A percentile compares a stretch with the other conserved stretches of the same genome.
Conservation (phyloP, 2,113 vertebrate genomes). For the Gopherus evgoodei region DNA sequence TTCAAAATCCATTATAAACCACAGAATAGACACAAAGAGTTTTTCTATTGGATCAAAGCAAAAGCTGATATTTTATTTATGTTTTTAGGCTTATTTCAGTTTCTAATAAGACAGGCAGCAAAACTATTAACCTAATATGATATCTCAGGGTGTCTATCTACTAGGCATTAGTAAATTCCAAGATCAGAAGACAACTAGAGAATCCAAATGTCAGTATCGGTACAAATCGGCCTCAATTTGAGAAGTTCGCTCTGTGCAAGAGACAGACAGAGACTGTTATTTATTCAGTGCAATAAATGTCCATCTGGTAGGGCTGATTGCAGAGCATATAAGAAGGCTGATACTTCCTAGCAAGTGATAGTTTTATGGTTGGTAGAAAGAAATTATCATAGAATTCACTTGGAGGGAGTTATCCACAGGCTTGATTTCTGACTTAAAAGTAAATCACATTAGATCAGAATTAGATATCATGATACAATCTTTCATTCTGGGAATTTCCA, state of each 20-base stretch:
- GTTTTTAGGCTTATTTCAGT: background rate
- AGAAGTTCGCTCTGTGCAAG: constrained; percentile 24
- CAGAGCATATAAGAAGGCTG: constrained; percentile 69
- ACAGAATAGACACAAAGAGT: background rate
- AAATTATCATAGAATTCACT: constrained; percentile 68
- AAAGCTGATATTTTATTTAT: constrained; percentile 17
- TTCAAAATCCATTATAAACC: constrained; percentile 39
- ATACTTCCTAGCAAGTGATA: constrained; percentile 70
- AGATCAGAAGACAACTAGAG: constrained; percentile 13
- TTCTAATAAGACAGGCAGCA: background rate
- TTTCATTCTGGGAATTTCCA: constrained; percentile 62
- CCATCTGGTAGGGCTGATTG: constrained; percentile 69
- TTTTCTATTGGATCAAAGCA: background rate
- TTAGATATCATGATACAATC: constrained; percentile 67
- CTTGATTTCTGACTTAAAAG: constrained; percentile 68
- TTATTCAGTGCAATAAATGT: constrained; percentile 68
- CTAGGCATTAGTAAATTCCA: background rate
- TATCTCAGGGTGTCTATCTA: background rate
- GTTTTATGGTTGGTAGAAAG: constrained; percentile 73
- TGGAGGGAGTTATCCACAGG: constrained; percentile 57
- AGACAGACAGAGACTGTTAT: constrained; percentile 54
- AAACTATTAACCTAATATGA: background rate
- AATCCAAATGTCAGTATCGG: constrained; percentile 1
- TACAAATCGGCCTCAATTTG: background rate
- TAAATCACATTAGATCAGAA: constrained; percentile 69